phyloP scores from a whole-genome alignment of 64 coral and sea anemone genomes.

The Acropora yongei region DNA sequence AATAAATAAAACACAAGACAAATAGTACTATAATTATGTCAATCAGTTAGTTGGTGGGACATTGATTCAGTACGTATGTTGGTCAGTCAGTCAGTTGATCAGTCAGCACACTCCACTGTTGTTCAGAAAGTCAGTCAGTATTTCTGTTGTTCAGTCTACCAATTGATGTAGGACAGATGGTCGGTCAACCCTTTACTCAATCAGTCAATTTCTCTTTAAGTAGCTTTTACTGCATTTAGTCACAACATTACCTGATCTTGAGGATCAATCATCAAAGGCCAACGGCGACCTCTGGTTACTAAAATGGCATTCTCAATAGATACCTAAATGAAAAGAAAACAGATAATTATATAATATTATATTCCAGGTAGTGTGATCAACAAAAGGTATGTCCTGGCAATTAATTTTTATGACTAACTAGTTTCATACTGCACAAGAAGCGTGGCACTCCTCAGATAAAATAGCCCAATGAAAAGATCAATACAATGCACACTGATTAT shows the following conservation, averaged over 20 bases:
- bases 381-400: background rate
- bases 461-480: too few relatives aligned
- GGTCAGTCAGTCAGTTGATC: background rate
- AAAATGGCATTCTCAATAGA: constrained; percentile 97
- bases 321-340: constrained; percentile 46
- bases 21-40: too few relatives aligned
- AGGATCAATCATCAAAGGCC: constrained; percentile 98
- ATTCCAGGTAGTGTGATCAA: background rate
- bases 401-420: too few relatives aligned
- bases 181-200: background rate
- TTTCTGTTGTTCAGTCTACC: too few relatives aligned
- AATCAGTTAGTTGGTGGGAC: too few relatives aligned
- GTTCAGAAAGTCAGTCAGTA: too few relatives aligned
- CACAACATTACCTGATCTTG: constrained; percentile 83
- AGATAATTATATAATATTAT: background rate
- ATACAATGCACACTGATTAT: too few relatives aligned
- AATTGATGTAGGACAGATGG: too few relatives aligned
- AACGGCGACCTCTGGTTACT: constrained; percentile 89
- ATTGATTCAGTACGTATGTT: too few relatives aligned
- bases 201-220: background rate
- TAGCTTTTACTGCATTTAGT: background rate
- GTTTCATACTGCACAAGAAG: too few relatives aligned
- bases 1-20: too few relatives aligned
- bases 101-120: background rate
- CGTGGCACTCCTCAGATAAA: too few relatives aligned